Evolutionary conservation across 1,140 invertebrate genomes (phyloP).

Genomic region (Phocides pigmalion): DNA sequence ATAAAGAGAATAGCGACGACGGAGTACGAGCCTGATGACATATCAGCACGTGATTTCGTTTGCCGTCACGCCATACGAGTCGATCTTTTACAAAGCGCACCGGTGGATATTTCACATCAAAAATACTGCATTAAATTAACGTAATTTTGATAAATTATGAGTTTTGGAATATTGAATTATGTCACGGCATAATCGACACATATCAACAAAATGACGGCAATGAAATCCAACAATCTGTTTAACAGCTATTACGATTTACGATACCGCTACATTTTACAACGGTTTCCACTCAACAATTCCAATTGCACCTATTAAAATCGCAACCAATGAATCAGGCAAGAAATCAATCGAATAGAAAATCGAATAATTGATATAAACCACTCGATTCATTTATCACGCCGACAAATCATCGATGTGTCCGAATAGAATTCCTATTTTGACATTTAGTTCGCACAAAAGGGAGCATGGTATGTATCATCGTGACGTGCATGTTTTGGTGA

Average conservation of each 20-base stretch:
- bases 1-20: no score
- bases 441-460: conserved; percentile 43
- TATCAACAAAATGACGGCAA: conserved; percentile 27
- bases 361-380: conserved; percentile 56
- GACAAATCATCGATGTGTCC: conserved; percentile 51
- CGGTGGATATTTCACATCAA: no score
- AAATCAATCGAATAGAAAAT: conserved; percentile 56
- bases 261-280: conserved; percentile 16
- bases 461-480: conserved; percentile 39
- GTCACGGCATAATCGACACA: conserved; percentile 10
- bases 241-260: conserved; percentile 17
- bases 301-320: conserved; percentile 43
- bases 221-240: conserved; percentile 24
- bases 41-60: no score
- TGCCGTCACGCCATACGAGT: no score
- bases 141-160: no score
- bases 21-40: no score
- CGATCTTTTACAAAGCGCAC: no score
- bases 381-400: conserved; percentile 51
- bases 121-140: no score
- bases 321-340: conserved; percentile 41
- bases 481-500: conserved; percentile 41
- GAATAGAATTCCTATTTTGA: conserved; percentile 49
- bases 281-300: conserved; percentile 36
- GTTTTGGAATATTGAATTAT: no score